Percentiles rank a stretch among this genome's conserved stretches.
phyloP scores from a whole-genome alignment of 2,888 invertebrate species.

The Dione vanillae region DNA sequence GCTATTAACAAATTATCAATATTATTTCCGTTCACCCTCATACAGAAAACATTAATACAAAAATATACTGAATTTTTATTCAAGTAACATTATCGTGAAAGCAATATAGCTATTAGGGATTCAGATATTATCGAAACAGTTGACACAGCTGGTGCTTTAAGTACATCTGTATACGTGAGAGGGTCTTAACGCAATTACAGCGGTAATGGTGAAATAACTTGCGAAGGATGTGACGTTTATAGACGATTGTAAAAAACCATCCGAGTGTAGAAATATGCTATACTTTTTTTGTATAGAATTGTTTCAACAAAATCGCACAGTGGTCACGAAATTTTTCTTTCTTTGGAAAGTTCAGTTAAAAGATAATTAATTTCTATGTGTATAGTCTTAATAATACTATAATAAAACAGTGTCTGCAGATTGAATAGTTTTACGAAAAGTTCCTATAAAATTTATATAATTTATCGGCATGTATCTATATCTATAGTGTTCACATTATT shows the following conservation, averaged over 20 bases:
- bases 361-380: no score
- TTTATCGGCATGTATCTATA: no score
- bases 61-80: constrained; percentile 10
- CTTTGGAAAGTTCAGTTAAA: background rate
- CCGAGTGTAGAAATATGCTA: constrained; percentile 30
- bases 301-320: constrained; percentile 11
- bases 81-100: constrained; percentile 11
- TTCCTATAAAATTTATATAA: no score
- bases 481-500: no score
- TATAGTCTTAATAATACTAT: no score
- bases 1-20: background rate
- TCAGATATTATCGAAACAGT: constrained; percentile 36
- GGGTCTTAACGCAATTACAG: constrained; percentile 40
- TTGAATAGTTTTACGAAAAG: no score
- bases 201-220: constrained; percentile 38
- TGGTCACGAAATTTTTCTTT: background rate
- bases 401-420: no score
- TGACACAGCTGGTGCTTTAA: constrained; percentile 35
- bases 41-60: constrained; percentile 7
- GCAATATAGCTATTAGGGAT: constrained; percentile 23
- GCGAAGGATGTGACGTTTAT: constrained; percentile 35
- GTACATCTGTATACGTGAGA: constrained; percentile 36
- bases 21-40: background rate
- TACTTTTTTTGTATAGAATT: constrained; percentile 18
- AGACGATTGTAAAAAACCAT: constrained; percentile 35